These are phyloP conservation scores for Bombus pyrosoma DNA, from an alignment of 1,140 invertebrate genomes.

Conservation along the genomic window DNA sequence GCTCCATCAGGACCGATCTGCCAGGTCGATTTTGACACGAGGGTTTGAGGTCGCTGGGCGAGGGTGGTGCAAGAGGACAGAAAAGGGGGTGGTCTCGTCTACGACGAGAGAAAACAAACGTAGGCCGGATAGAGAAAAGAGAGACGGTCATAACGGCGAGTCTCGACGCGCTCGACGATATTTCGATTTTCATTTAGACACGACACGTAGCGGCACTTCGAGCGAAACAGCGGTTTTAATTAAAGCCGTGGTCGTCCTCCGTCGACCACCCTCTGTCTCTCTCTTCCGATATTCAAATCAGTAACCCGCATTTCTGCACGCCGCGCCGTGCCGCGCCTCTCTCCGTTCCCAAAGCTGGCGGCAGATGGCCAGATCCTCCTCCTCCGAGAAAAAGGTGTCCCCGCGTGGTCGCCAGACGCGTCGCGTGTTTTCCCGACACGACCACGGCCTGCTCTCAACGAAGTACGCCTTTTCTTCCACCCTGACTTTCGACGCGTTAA, in stretches of 20 bases:
- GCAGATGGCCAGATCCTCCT: slow-evolving; percentile 36
- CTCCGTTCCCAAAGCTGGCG: slow-evolving; percentile 7
- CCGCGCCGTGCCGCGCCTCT: slow-evolving; percentile 1
- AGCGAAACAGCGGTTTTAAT: slow-evolving; percentile 73
- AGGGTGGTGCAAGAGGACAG: background rate
- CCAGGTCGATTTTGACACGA: slow-evolving; percentile 39
- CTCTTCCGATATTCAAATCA: slow-evolving; percentile 62
- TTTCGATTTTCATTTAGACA: slow-evolving; percentile 70
- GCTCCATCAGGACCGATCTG: slow-evolving; percentile 40
- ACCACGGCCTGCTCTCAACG: background rate
- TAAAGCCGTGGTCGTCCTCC: slow-evolving; percentile 74
- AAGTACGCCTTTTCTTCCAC: background rate
- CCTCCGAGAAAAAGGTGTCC: slow-evolving; percentile 39
- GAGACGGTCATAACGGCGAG: background rate
- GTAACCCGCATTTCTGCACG: slow-evolving; percentile 37
- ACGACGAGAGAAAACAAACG: background rate
- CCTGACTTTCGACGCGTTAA: slow-evolving; percentile 29
- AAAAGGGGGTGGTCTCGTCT: background rate
- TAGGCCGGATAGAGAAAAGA: background rate
- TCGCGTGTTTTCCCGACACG: slow-evolving; percentile 14
- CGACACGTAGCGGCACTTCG: slow-evolving; percentile 70
- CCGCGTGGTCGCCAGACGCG: slow-evolving; percentile 21
- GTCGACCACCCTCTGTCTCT: background rate
- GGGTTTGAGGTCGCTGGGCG: background rate
- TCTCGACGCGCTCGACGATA: slow-evolving; percentile 19